Conservation (phyloP, 2,113 vertebrate genomes). For the Grammomys dolichurus region DNA sequence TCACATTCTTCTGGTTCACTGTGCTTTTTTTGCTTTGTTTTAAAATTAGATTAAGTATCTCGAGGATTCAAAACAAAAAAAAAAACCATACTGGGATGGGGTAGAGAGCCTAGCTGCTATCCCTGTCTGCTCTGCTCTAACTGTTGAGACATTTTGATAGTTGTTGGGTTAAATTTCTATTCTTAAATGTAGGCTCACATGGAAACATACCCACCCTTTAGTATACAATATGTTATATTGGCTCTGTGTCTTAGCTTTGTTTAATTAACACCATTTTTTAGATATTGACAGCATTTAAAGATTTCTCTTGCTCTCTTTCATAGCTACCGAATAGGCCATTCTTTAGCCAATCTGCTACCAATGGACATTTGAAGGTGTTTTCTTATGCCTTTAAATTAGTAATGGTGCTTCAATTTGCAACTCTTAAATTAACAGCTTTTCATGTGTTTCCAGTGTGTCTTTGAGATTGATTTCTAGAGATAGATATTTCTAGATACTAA, state of each 20-base stretch:
- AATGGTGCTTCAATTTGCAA: not conserved
- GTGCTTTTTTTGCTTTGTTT: conserved; percentile 36
- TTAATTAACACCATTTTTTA: not conserved
- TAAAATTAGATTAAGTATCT: conserved; percentile 55
- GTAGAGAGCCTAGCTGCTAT: not conserved
- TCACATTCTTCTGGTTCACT: conserved; percentile 30
- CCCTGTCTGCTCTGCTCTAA: not conserved
- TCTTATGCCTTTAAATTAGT: conserved; percentile 40
- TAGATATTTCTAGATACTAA: not conserved
- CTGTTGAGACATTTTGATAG: not conserved
- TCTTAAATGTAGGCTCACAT: not conserved
- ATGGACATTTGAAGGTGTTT: not conserved
- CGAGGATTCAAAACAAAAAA: conserved; percentile 16
- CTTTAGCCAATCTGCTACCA: not conserved
- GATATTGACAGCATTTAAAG: not conserved
- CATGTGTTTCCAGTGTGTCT: conserved; percentile 18
- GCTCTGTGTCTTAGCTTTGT: not conserved
- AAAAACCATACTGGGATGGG: not conserved
- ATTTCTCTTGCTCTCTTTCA: not conserved
- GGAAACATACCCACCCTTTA: not conserved
- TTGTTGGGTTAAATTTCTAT: not conserved
- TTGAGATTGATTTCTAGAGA: conserved; percentile 27
- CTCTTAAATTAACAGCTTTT: conserved; percentile 27
- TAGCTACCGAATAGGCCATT: not conserved
- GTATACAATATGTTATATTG: not conserved